Base-by-base conservation (phyloP, 2,888 invertebrate genomes). In the Prenolepis imparis region DNA sequence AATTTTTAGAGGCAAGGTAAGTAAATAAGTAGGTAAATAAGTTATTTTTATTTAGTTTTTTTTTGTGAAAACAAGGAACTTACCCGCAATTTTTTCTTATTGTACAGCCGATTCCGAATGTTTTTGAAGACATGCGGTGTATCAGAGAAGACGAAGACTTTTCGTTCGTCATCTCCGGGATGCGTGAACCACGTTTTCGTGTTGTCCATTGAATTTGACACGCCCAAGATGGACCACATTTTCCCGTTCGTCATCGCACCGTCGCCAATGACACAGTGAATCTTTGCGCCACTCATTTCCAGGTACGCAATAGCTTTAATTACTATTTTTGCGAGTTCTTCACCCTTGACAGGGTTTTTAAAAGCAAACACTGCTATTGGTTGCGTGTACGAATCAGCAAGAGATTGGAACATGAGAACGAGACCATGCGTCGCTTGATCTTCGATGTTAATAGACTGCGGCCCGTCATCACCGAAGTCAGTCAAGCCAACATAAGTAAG, bases 91-190 rank as follows among this genome's bases (percentile, higher is more conserved):
- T n/a, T n/a, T n/a, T n/a, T n/a, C n/a, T n/a, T n/a, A n/a, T n/a
- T n/a, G n/a, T n/a, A n/a, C n/a, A n/a, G n/a, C n/a, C n/a, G n/a
- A n/a, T n/a, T n/a, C n/a, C n/a, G 28, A 1, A 32, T 3, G 3
- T 32, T 32, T 32, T 32, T 32, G 28, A 32, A 3, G 28, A 32
- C 28, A 32, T 32, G 28, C 3, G 28, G n/a, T 3, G 28, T 0
- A 84, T 90, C 89, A 2, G 90, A 90, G 77, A 90, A 89, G 18
- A 84, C 85, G 63, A 70, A 90, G 24, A 90, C 61, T 44, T 74
- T 64, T n/a, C 87, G 84, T 0, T 67, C 68, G 52, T 84, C 84
- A 68, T 75, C 87, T 3, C 36, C 15, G 8, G 87, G 87, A 59
- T 87, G 85, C 11, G 72, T 52, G 48, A 87, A 87, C 21, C 18